These are phyloP conservation scores for Olivierus martensii DNA, from an alignment of 1,140 invertebrate genomes.

Conservation along the genomic window DNA sequence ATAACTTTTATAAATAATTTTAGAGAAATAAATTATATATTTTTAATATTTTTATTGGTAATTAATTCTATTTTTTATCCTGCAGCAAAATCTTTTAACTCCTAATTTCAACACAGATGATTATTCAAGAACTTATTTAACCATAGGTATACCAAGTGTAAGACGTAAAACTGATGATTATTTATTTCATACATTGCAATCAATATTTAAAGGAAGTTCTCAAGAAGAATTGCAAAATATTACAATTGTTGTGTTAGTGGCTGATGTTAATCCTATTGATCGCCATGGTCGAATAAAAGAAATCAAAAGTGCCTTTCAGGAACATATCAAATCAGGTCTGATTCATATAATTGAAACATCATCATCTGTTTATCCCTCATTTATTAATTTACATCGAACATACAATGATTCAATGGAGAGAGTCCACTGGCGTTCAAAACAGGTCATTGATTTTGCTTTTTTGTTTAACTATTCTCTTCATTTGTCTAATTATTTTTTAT, in stretches of 20 bases:
- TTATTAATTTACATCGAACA: constrained; percentile 51
- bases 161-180: constrained; percentile 6
- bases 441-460: constrained; percentile 88
- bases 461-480: constrained; percentile 82
- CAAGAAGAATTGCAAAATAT: neutral
- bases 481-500: constrained; percentile 39
- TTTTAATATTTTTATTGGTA: too few relatives aligned
- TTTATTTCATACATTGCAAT: constrained; percentile 3
- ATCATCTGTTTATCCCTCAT: constrained; percentile 60
- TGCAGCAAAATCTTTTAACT: too few relatives aligned
- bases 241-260: constrained; percentile 72
- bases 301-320: constrained; percentile 39
- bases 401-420: constrained; percentile 74
- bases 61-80: too few relatives aligned
- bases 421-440: constrained; percentile 85
- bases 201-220: neutral
- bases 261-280: constrained; percentile 37
- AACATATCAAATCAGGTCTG: constrained; percentile 56
- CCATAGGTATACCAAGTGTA: constrained; percentile 8
- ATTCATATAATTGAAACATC: constrained; percentile 78
- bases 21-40: too few relatives aligned
- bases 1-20: too few relatives aligned
- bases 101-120: too few relatives aligned
- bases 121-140: neutral
- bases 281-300: constrained; percentile 1